Evolutionary conservation across 2,797 vertebrate genomes (phyloP).

Genomic region (Coilia nasus): DNA sequence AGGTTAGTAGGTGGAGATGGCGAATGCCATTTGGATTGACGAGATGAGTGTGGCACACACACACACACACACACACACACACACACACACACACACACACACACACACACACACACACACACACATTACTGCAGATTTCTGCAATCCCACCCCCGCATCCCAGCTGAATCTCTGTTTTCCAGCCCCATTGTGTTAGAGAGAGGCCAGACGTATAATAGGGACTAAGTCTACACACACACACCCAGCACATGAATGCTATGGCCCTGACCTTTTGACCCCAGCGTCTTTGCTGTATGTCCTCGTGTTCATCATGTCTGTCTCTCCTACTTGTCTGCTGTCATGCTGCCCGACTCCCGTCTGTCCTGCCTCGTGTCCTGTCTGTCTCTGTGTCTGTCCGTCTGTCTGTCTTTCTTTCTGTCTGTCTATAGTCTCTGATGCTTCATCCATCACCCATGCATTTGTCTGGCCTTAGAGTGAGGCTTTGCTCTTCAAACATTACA

Average conservation of each 20-base stretch:
- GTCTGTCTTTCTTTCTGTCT: slow-evolving; percentile 40
- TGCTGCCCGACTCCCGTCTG: slow-evolving; percentile 72
- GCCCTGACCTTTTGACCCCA: slow-evolving; percentile 51
- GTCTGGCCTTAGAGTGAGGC: slow-evolving; percentile 58
- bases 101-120: slow-evolving; percentile 6
- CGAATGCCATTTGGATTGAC: slow-evolving; percentile 74
- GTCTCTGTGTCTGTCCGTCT: slow-evolving; percentile 57
- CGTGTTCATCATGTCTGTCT: slow-evolving; percentile 78
- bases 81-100: slow-evolving; percentile 7
- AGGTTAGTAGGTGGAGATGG: slow-evolving; percentile 59
- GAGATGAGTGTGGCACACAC: slow-evolving; percentile 29
- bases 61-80: slow-evolving; percentile 63
- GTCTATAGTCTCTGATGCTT: slow-evolving; percentile 57
- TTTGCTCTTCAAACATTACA: slow-evolving; percentile 63
- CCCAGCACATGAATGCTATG: slow-evolving; percentile 21
- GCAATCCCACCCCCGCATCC: slow-evolving; percentile 40
- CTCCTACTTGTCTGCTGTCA: slow-evolving; percentile 75
- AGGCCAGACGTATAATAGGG: neutral
- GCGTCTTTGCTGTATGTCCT: slow-evolving; percentile 79
- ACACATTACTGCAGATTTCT: neutral
- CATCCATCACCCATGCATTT: slow-evolving; percentile 33
- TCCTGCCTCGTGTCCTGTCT: slow-evolving; percentile 52
- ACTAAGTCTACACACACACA: slow-evolving; percentile 40
- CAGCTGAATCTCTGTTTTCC: slow-evolving; percentile 71
- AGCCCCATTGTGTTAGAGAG: slow-evolving; percentile 78